These are phyloP conservation scores for Limenitis camilla DNA, from an alignment of 2,888 invertebrate species.

Conservation along the genomic window DNA sequence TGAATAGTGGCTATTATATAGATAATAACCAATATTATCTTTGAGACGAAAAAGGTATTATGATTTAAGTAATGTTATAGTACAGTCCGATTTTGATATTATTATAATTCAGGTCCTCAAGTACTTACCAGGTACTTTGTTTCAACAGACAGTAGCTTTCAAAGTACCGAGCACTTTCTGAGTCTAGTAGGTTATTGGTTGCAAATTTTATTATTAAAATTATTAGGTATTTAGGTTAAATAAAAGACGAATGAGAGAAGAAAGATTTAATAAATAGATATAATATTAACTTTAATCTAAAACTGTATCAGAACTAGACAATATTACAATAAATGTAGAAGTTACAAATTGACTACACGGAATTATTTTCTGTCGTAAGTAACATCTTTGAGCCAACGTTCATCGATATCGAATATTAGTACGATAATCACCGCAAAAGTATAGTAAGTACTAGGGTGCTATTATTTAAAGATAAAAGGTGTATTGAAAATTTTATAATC, in stretches of 20 bases:
- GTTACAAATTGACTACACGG: constrained; percentile 54
- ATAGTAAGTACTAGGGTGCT: constrained; percentile 50
- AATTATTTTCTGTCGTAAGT: constrained; percentile 42
- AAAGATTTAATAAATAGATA: constrained; percentile 74
- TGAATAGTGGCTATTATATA: too few relatives aligned
- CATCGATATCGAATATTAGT: not conserved
- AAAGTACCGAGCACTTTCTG: too few relatives aligned
- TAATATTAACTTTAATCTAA: constrained; percentile 61
- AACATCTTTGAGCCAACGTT: constrained; percentile 33
- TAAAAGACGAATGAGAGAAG: constrained; percentile 61
- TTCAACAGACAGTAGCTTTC: too few relatives aligned
- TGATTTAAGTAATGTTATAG: too few relatives aligned
- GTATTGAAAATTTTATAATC: constrained; percentile 23
- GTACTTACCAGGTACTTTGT: too few relatives aligned
- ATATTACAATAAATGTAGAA: constrained; percentile 54
- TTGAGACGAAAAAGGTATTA: too few relatives aligned
- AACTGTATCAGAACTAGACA: constrained; percentile 62
- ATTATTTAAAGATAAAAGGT: constrained; percentile 38
- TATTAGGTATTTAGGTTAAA: constrained; percentile 22
- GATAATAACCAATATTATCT: too few relatives aligned
- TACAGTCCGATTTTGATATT: too few relatives aligned
- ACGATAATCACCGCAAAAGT: constrained; percentile 3
- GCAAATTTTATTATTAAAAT: not conserved
- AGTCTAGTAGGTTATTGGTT: too few relatives aligned
- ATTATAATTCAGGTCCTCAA: too few relatives aligned